Conservation (phyloP, 2,113 vertebrate genomes). For the Erythrocebus patas region DNA sequence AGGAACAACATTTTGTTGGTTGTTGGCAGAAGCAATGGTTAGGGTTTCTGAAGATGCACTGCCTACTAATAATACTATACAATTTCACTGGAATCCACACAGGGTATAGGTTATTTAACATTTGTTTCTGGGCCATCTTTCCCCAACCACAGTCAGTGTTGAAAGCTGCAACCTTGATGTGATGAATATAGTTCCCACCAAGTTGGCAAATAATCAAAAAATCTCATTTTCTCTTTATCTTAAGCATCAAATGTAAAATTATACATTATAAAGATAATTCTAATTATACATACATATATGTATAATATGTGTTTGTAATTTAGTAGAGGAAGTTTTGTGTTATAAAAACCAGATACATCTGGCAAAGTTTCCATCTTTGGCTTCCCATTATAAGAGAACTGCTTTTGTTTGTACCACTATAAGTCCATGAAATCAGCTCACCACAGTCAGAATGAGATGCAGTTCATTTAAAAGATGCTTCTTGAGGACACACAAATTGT, state of each 20-base stretch:
- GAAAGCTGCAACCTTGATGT: not conserved
- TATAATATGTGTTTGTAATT: not conserved
- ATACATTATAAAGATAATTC: not conserved
- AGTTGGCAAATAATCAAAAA: not conserved
- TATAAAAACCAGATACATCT: slow-evolving; percentile 19
- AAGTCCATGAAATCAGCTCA: not conserved
- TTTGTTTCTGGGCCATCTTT: not conserved
- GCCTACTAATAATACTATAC: not conserved
- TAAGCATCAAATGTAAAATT: not conserved
- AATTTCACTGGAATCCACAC: not conserved
- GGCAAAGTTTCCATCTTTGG: slow-evolving; percentile 6
- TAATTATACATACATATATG: not conserved
- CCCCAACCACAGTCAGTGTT: not conserved
- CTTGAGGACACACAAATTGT: slow-evolving; percentile 12
- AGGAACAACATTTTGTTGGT: not conserved
- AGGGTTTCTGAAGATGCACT: not conserved
- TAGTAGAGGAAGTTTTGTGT: slow-evolving; percentile 9
- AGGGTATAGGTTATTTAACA: not conserved
- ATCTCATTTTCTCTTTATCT: not conserved
- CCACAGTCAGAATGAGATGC: not conserved
- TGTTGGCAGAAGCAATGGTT: not conserved
- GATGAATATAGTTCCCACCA: not conserved
- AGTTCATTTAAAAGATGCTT: not conserved
- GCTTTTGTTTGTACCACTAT: slow-evolving; percentile 35
- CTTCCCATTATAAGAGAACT: not conserved